Percentiles rank a stretch among this genome's conserved stretches.
Conservation (phyloP, 2,888 invertebrate genomes). For the Sinopyrophorus schimmeli region DNA sequence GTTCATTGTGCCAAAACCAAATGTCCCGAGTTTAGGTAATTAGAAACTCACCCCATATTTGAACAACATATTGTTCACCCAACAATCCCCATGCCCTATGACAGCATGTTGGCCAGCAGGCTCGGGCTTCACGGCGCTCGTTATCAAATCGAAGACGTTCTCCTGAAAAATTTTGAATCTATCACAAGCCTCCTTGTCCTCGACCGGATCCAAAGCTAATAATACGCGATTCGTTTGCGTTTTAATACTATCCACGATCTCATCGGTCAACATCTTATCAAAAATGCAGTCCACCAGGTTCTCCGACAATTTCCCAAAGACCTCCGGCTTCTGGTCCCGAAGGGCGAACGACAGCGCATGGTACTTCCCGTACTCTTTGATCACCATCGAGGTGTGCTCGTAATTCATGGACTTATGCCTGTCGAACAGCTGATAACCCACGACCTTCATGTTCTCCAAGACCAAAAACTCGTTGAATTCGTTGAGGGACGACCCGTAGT, state of each 20-base stretch:
- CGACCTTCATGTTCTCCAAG: constrained; percentile 40
- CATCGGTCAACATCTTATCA: not conserved
- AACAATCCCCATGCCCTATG: constrained; percentile 34
- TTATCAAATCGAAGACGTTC: constrained; percentile 16
- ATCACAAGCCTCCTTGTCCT: constrained; percentile 23
- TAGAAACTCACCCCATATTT: constrained; percentile 19
- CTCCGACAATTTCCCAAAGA: constrained; percentile 32
- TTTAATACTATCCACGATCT: no score
- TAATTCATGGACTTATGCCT: constrained; percentile 38
- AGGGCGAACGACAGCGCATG: constrained; percentile 44
- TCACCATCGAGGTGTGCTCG: constrained; percentile 38
- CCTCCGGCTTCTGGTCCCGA: constrained; percentile 36
- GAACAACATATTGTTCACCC: constrained; percentile 37
- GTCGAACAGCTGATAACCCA: constrained; percentile 38
- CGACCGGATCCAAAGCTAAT: constrained; percentile 17
- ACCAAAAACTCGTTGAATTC: constrained; percentile 37
- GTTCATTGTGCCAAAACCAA: no score
- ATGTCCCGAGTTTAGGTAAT: no score
- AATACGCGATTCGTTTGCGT: not conserved
- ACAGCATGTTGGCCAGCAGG: constrained; percentile 13
- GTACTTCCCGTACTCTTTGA: constrained; percentile 41
- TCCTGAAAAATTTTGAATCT: constrained; percentile 30
- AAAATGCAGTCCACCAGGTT: constrained; percentile 33
- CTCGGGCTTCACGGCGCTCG: constrained; percentile 3
- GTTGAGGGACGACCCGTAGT: constrained; percentile 26